Conservation (phyloP, 2,888 invertebrate species). For the Synanthedon andrenaeformis region DNA sequence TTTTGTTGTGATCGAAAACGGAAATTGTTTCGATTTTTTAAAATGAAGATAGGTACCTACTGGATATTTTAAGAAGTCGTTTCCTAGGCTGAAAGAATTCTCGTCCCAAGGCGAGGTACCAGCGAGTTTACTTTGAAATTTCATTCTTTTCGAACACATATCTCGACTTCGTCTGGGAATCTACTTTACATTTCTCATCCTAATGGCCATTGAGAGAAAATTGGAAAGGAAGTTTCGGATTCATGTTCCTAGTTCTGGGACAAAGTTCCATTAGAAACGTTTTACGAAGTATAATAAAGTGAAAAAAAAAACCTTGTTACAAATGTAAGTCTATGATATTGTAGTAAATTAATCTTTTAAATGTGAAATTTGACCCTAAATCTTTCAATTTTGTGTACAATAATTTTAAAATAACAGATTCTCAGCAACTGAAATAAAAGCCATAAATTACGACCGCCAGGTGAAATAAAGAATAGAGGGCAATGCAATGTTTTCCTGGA, state of each 20-base stretch:
- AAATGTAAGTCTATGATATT: too few relatives aligned
- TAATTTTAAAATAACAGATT: not conserved
- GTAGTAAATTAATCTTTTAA: too few relatives aligned
- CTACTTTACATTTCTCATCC: conserved; percentile 70
- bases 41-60: too few relatives aligned
- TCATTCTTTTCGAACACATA: conserved; percentile 65
- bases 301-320: too few relatives aligned
- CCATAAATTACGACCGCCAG: conserved; percentile 16
- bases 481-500: conserved; percentile 49
- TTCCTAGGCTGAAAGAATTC: conserved; percentile 22
- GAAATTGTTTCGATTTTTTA: too few relatives aligned
- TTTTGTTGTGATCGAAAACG: too few relatives aligned
- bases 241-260: conserved; percentile 42
- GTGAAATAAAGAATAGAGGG: conserved; percentile 45
- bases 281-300: conserved; percentile 14
- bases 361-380: too few relatives aligned
- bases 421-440: conserved; percentile 9
- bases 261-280: conserved; percentile 31
- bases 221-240: conserved; percentile 65
- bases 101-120: conserved; percentile 21
- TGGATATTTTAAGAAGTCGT: conserved; percentile 18
- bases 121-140: conserved; percentile 57
- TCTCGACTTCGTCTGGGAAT: conserved; percentile 61
- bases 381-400: too few relatives aligned
- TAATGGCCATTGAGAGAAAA: conserved; percentile 69